A percentile compares a stretch with the other conserved stretches of the same genome.
Evolutionary conservation across 2,888 invertebrate genomes (phyloP).

Genomic region (Glaucopsyche alexis): DNA sequence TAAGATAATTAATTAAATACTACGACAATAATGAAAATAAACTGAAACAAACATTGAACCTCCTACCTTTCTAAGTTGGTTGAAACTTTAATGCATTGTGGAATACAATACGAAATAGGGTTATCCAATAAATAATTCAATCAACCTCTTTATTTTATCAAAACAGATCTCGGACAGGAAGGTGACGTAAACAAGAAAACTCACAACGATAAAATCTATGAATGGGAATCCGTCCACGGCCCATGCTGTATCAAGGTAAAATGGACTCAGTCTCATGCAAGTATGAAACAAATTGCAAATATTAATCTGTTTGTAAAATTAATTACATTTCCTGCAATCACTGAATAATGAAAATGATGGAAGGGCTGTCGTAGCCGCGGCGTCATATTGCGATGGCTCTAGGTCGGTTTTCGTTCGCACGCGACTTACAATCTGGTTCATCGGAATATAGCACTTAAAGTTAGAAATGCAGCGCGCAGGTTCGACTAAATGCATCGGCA

Average conservation of each 20-base stretch:
- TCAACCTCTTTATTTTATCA: slow-evolving; percentile 1
- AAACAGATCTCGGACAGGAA: slow-evolving; percentile 27
- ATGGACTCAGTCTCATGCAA: slow-evolving; percentile 33
- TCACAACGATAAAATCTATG: slow-evolving; percentile 28
- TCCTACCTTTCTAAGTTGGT: neutral
- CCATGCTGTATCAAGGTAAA: slow-evolving; percentile 30
- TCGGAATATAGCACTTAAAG: slow-evolving; percentile 41
- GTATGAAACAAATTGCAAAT: slow-evolving; percentile 30
- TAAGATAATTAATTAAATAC: neutral
- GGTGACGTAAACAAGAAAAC: slow-evolving; percentile 23
- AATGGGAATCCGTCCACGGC: slow-evolving; percentile 28
- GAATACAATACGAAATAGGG: slow-evolving; percentile 4
- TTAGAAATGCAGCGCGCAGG: slow-evolving; percentile 53
- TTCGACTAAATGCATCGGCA: slow-evolving; percentile 48
- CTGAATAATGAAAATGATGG: slow-evolving; percentile 31
- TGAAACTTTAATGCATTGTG: neutral
- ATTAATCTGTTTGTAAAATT: slow-evolving; percentile 26
- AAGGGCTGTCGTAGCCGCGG: slow-evolving; percentile 30
- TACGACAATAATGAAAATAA: neutral
- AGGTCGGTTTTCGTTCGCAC: slow-evolving; percentile 39
- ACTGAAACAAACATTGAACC: neutral
- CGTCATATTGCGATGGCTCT: slow-evolving; percentile 34
- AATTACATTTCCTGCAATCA: slow-evolving; percentile 32
- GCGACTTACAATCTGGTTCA: slow-evolving; percentile 36
- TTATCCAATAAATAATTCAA: neutral